Evolutionary conservation across 2,888 invertebrate species (phyloP), one percentile per base, ranked within the genome.

Genomic region (Netelia virgata): DNA sequence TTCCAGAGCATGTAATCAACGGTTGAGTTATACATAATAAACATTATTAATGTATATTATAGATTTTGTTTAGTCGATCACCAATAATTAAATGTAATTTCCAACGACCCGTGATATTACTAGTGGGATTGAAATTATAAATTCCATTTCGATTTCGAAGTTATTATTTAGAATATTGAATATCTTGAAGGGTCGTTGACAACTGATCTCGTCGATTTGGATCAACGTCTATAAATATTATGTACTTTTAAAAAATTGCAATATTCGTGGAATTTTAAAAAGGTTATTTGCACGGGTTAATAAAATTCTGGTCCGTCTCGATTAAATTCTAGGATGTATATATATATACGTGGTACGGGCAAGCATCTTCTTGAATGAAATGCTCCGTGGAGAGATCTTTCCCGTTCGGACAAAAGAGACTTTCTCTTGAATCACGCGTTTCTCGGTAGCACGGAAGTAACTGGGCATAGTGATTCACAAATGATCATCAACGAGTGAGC

Each of bases 331-430:
- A 20, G 70, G 20, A 41, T 36, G 69, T 9, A 61, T 20, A 36
- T 23, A 43, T 55, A 36, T 5, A 23, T 55, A 36, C 6, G 36
- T 68, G 28, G 16, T 16, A 28, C 28, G 20, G 36, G 47, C 36
- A 57, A 57, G 18, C 59, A 53, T 47, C 59, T 9, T 61, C 69
- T 61, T 72, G 63, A 79, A 79, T 79, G 41, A 72, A 72, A 66
- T 73, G 66, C 66, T 73, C n/a, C 47, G 10, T 36, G 79, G 79
- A 79, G 68, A 72, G 61, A 82, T 82, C 72, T 70, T 61, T 82
- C 72, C 50, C 64, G 73, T 82, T 73, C 47, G 66, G 82, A 82
- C 77, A 82, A 82, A 77, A 73, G 61, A 77, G 59, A 77, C 77
- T 82, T 82, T 82, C 82, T 77, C 82, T 82, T 36, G 18, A 77